Percentiles rank a stretch among this genome's conserved stretches.
Conservation (phyloP, 2,797 vertebrate genomes). For the Coranthus polyacanthus region DNA sequence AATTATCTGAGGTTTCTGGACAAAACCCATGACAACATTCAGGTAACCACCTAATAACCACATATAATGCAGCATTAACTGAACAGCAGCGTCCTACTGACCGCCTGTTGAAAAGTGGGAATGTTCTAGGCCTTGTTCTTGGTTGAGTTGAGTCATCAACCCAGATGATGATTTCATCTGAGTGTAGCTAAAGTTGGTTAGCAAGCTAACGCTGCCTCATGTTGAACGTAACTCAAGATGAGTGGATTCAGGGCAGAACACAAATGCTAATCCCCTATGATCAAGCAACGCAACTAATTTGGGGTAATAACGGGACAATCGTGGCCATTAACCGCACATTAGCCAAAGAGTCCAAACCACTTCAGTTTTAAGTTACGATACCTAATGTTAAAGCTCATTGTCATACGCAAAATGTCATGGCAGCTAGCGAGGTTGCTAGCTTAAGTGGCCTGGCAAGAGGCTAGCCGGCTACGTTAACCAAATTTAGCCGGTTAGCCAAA, state of each 20-base stretch:
- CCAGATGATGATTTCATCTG: slow-evolving; percentile 62
- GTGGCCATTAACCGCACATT: background rate
- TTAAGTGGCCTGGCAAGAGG: slow-evolving; percentile 34
- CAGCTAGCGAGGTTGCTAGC: slow-evolving; percentile 51
- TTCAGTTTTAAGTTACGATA: background rate
- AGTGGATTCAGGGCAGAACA: slow-evolving; percentile 4
- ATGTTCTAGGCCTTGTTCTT: slow-evolving; percentile 65
- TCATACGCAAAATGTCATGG: slow-evolving; percentile 1
- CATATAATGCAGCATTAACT: slow-evolving; percentile 6
- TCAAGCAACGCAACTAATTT: background rate
- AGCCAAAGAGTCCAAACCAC: background rate
- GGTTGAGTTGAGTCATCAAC: slow-evolving; percentile 75
- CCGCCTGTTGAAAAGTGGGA: slow-evolving; percentile 28
- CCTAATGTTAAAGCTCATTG: slow-evolving; percentile 8
- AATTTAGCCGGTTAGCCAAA: background rate
- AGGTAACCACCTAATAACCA: slow-evolving; percentile 23
- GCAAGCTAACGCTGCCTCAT: slow-evolving; percentile 68
- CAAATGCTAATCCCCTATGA: slow-evolving; percentile 6
- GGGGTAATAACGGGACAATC: rapidly evolving
- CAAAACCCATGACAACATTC: slow-evolving; percentile 24
- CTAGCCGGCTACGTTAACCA: slow-evolving; percentile 50
- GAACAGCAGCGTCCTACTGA: background rate
- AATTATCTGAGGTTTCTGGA: slow-evolving; percentile 60
- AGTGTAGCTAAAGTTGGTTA: slow-evolving; percentile 68
- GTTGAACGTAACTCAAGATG: slow-evolving; percentile 27